Evolutionary conservation across 2,888 invertebrate species (phyloP), one percentile per base, ranked within the genome.

Genomic region (Caenorhabditis sp.): DNA sequence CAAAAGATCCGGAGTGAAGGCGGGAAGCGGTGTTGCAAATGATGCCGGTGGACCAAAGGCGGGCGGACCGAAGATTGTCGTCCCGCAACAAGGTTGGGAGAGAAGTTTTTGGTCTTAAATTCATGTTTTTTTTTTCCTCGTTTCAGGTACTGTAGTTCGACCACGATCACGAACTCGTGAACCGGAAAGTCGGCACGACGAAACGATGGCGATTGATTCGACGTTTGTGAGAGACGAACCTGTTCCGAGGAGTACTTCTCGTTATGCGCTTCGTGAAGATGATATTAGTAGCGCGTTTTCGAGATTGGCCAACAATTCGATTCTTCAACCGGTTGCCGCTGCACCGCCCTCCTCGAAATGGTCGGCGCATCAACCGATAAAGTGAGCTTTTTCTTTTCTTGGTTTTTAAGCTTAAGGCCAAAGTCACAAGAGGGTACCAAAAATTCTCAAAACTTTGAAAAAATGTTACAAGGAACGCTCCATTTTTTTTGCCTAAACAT

Each of bases 1-100:
- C 67, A 97, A 97, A 88, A 91, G 97, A 27, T 93, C 94, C 0
- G 92, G 82, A 36, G 75, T 66, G 19, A 76, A 66, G 21, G 75
- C 79, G 12, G 80, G 79, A 21, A 62, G 64, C n/a, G 67, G 71
- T 17, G 57, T 60, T 14, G 71, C 55, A 17, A 31, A 10, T 31
- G 31, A 31, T 31, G 23, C 21, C 14, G 58, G 54, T 12, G 37
- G 66, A 19, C 63, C 72, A 14, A 8, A 19, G 10, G 58, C 50
- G 17, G 68, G 73, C 21, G 78, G 81, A 21, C 66, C 81, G 17
- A 79, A 72, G 53, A 76, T 81, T 51, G 76, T 78, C 12, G 76
- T 76, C 10, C 81, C 79, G 0, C 58, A 74, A 24, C 71, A 69
- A 66, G 51, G 66, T 67, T 24, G 54, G 50, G n/a, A n/a, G n/a